Evolutionary conservation across 1,140 invertebrate genomes (phyloP), one percentile per base, ranked within the genome.

Genomic region (Nebria ingens): DNA sequence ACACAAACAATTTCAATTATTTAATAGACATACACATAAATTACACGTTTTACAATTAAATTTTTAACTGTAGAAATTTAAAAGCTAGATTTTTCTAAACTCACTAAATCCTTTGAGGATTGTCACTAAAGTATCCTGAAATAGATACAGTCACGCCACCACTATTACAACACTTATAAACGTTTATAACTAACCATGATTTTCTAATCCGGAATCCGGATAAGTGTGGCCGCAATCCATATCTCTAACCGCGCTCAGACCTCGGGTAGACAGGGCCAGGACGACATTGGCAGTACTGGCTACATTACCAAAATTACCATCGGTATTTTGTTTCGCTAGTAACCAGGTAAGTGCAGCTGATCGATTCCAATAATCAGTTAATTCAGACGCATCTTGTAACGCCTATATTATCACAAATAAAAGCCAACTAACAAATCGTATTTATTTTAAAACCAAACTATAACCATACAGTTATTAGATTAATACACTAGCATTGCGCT

Each of bases 241-340:
- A 1, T 79, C 80, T 6, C 84, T 72, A 2, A 88, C 81, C 2
- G 78, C 79, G 0, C 83, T 80, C 12, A 88, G 64, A 1, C 83
- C 82, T 22, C 80, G 79, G 12, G 62, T 62, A 17, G 63, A 62
- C 1, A 90, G 69, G 0, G 86, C 87, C 3, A 91, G 71, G 2
- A 90, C 77, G 2, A 85, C 85, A 59, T 86, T 83, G 1, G 86
- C 84, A 0, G 88, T 91, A 3, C 80, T 76, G 0, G 81, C 79
- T 2, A 87, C 77, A 56, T 83, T 81, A 15, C 79, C 84, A 73
- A 89, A 91, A 0, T 86, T 86, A 3, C 89, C 89, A 62, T 89
- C 85, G 1, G 77, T 67, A 19, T 78, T 76, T 70, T 91, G 89
- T 15, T 83, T 76, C 54, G 77, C 77, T n/a, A 83, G 72, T 4